phyloP scores from a whole-genome alignment of 2,888 invertebrate genomes.

The Argyra leucocephala region DNA sequence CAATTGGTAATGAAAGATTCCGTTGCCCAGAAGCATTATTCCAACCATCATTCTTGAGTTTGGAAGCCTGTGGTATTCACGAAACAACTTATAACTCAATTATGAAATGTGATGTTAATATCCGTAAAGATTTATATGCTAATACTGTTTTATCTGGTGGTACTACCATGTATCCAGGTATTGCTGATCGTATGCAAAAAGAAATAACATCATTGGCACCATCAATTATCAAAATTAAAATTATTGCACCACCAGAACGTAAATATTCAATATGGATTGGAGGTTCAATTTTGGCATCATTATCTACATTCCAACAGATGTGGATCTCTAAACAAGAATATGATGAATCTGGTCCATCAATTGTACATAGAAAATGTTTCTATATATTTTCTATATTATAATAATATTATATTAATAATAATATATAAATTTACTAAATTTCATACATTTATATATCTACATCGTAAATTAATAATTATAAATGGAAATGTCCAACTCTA shows the following conservation, averaged over 20 bases:
- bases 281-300: slow-evolving; percentile 79
- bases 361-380: slow-evolving; percentile 98
- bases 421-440: slow-evolving; percentile 1
- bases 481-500: no score
- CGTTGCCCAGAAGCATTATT: slow-evolving; percentile 89
- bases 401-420: not conserved
- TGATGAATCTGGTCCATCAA: slow-evolving; percentile 92
- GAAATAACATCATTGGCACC: slow-evolving; percentile 86
- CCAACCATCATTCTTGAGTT: slow-evolving; percentile 86
- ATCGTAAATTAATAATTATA: no score
- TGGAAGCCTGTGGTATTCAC: slow-evolving; percentile 81
- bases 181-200: slow-evolving; percentile 87
- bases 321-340: slow-evolving; percentile 96
- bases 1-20: slow-evolving; percentile 88
- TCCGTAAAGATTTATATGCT: slow-evolving; percentile 92
- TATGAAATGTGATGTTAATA: slow-evolving; percentile 96
- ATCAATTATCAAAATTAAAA: slow-evolving; percentile 88
- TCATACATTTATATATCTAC: no score
- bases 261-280: slow-evolving; percentile 95
- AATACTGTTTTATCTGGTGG: slow-evolving; percentile 89
- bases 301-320: slow-evolving; percentile 92
- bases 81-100: slow-evolving; percentile 90
- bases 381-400: slow-evolving; percentile 45
- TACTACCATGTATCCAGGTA: slow-evolving; percentile 91
- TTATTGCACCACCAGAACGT: slow-evolving; percentile 86